A percentile compares a stretch with the other conserved stretches of the same genome.
These are phyloP conservation scores for Antitype chi DNA, from an alignment of 2,888 invertebrate species.

Conservation along the genomic window DNA sequence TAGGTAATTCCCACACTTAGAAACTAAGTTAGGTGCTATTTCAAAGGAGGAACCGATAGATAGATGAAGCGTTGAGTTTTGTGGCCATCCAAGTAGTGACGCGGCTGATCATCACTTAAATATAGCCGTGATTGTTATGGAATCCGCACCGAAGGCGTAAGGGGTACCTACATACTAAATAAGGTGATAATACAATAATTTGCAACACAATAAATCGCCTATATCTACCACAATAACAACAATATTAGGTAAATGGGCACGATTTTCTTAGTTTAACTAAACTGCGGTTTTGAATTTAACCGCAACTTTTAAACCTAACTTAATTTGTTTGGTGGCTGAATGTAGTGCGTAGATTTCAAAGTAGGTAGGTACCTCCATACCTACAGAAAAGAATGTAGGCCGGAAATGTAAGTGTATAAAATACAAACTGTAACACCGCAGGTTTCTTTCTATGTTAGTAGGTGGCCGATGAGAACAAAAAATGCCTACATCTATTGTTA, in stretches of 20 bases:
- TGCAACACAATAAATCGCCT: too few relatives aligned
- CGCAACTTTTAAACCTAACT: background rate
- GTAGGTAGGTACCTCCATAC: background rate
- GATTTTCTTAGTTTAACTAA: background rate
- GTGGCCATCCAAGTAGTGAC: background rate
- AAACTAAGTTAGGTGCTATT: background rate
- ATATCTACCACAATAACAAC: background rate
- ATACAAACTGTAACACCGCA: background rate
- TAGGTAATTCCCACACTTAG: background rate
- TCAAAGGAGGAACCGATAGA: too few relatives aligned
- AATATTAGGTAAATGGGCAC: background rate
- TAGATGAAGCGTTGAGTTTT: background rate
- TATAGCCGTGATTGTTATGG: background rate
- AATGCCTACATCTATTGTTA: background rate
- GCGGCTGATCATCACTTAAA: background rate
- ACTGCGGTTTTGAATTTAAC: background rate
- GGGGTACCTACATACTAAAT: background rate
- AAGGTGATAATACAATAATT: background rate
- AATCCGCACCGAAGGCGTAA: background rate
- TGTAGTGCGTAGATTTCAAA: background rate
- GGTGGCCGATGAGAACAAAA: background rate
- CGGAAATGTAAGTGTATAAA: background rate
- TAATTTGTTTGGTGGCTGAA: background rate
- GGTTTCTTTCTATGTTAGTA: too few relatives aligned
- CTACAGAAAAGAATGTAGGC: background rate